These are phyloP conservation scores for Enteromius thamalakanensis DNA, from an alignment of 2,797 vertebrate species.

Conservation along the genomic window DNA sequence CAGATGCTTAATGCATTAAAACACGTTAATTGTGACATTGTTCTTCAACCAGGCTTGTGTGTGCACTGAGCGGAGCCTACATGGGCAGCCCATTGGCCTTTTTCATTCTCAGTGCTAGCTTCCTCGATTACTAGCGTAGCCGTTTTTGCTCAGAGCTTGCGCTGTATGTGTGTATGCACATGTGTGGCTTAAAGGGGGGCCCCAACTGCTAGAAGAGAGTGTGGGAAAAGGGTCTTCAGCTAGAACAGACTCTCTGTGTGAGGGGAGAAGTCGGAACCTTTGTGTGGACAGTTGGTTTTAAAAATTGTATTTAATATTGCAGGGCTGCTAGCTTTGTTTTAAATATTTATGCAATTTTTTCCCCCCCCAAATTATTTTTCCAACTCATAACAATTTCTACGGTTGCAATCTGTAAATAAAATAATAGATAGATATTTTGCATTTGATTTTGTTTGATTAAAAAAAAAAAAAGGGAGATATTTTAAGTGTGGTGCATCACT, in stretches of 20 bases:
- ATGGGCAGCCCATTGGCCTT: background rate
- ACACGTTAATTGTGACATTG: conserved; percentile 1
- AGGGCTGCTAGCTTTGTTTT: background rate
- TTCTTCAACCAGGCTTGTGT: background rate
- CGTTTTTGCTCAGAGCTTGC: background rate
- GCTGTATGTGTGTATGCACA: background rate
- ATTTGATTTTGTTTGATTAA: background rate
- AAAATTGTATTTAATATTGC: background rate
- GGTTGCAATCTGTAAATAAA: background rate
- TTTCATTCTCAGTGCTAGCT: conserved; percentile 23
- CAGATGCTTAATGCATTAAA: background rate
- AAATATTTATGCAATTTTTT: background rate
- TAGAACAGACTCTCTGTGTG: conserved; percentile 15
- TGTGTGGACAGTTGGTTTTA: background rate
- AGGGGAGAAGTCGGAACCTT: background rate
- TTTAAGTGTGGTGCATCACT: too few species aligned
- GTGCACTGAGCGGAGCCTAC: background rate
- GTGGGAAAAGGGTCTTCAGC: conserved; percentile 11
- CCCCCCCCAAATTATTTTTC: background rate
- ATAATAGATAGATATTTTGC: background rate
- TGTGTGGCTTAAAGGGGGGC: conserved; percentile 32
- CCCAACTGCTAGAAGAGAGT: conserved; percentile 25
- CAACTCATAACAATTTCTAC: background rate
- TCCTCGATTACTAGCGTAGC: conserved; percentile 22
- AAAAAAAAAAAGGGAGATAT: too few species aligned